Percentiles rank a stretch among this genome's conserved stretches.
Evolutionary conservation across 2,797 vertebrate species (phyloP).

Genomic region (Echeneis naucrates): DNA sequence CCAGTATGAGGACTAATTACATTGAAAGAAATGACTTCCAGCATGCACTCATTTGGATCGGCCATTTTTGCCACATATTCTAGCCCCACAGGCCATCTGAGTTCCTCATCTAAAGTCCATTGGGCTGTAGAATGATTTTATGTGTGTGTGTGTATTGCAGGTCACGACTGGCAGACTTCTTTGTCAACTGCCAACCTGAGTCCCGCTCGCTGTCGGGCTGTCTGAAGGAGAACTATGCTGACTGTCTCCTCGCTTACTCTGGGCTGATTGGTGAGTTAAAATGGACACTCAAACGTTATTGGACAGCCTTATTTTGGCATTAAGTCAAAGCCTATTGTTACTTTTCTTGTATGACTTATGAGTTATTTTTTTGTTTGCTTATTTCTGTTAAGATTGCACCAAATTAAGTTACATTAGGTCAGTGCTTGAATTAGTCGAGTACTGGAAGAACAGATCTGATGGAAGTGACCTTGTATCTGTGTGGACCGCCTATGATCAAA

Average conservation of each 20-base stretch:
- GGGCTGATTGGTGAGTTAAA: conserved; percentile 93
- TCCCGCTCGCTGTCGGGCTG: conserved; percentile 93
- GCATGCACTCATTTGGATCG: conserved; percentile 36
- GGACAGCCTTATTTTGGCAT: neutral
- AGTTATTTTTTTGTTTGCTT: neutral
- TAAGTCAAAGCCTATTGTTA: neutral
- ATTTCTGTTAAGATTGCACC: neutral
- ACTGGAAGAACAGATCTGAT: neutral
- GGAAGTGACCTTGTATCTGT: neutral
- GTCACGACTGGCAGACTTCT: conserved; percentile 98
- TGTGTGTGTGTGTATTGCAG: conserved; percentile 76
- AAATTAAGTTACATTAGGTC: neutral
- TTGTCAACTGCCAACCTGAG: conserved; percentile 96
- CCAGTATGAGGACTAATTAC: conserved; percentile 58
- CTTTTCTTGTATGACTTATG: neutral
- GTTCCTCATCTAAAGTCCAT: conserved; percentile 7
- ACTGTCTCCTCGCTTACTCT: conserved; percentile 96
- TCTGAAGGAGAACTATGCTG: conserved; percentile 97
- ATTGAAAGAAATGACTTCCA: conserved; percentile 64
- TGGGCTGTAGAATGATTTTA: conserved; percentile 23
- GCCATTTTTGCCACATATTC: conserved; percentile 34
- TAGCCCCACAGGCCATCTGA: conserved; percentile 44
- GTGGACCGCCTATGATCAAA: too few species aligned
- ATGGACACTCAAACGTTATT: neutral
- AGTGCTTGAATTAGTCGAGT: too few species aligned